Conservation (phyloP, 2,797 vertebrate genomes). For the Peromyscus nudipes region DNA sequence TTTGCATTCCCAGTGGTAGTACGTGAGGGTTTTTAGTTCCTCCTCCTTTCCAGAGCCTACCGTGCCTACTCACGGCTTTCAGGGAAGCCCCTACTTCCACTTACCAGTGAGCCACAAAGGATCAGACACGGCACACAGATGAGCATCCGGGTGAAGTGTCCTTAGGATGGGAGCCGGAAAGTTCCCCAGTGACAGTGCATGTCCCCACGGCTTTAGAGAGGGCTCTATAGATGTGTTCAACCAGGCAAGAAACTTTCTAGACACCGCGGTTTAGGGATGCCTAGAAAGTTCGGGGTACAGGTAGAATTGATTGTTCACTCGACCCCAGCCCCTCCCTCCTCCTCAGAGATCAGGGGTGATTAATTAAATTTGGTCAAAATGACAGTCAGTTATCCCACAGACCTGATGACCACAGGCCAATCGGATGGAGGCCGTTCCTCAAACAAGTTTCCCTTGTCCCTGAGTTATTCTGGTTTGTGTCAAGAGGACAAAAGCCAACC, state of each 20-base stretch:
- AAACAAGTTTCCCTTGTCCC: neutral
- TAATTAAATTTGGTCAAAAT: neutral
- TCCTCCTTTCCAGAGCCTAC: neutral
- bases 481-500: neutral
- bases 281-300: neutral
- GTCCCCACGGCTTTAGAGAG: neutral
- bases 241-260: neutral
- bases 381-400: neutral
- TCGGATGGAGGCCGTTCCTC: neutral
- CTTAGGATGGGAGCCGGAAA: neutral
- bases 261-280: rapidly evolving
- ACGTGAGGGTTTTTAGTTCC: neutral
- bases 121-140: neutral
- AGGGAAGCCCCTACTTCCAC: neutral
- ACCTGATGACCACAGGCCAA: neutral
- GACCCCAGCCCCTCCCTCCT: neutral
- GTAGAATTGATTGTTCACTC: neutral
- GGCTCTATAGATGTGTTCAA: neutral
- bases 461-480: neutral
- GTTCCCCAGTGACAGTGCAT: neutral
- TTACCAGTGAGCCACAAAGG: neutral
- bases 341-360: neutral
- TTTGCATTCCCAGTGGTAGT: neutral
- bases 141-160: neutral
- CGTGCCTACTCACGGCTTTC: neutral